phyloP scores from a whole-genome alignment of 2,113 vertebrate species.

The Apodemus sylvaticus region DNA sequence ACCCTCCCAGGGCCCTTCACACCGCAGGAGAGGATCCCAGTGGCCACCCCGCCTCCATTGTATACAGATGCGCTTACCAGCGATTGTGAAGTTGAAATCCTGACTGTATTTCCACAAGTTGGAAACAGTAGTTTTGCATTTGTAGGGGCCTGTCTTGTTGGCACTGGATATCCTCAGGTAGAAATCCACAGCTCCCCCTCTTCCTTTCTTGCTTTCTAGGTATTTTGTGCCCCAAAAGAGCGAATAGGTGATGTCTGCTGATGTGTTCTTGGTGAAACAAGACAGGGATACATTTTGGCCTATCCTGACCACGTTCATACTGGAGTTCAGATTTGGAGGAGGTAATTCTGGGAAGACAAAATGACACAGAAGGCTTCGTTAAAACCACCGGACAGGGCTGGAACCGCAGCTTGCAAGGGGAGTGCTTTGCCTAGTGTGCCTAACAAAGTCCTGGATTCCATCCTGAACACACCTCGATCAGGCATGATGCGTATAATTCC shows the following conservation, averaged over 20 bases:
- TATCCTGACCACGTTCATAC: not conserved
- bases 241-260: slow-evolving; percentile 72
- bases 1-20: not conserved
- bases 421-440: not conserved
- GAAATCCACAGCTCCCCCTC: slow-evolving; percentile 38
- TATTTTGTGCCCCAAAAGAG: slow-evolving; percentile 64
- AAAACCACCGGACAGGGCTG: not conserved
- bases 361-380: not conserved
- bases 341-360: slow-evolving; percentile 58
- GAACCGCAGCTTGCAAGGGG: too few species aligned
- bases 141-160: slow-evolving; percentile 80
- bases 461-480: not conserved
- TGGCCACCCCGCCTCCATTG: not conserved
- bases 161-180: slow-evolving; percentile 72
- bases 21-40: not conserved
- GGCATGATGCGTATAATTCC: not conserved
- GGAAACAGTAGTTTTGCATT: slow-evolving; percentile 80
- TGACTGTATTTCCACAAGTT: slow-evolving; percentile 70
- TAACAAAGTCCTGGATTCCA: not conserved
- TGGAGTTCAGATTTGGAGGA: slow-evolving; percentile 45
- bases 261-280: slow-evolving; percentile 66
- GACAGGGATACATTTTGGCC: slow-evolving; percentile 79
- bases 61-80: slow-evolving; percentile 66
- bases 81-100: slow-evolving; percentile 69
- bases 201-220: not conserved